Conservation (phyloP, 2,113 vertebrate species). For the Chunga burmeisteri region DNA sequence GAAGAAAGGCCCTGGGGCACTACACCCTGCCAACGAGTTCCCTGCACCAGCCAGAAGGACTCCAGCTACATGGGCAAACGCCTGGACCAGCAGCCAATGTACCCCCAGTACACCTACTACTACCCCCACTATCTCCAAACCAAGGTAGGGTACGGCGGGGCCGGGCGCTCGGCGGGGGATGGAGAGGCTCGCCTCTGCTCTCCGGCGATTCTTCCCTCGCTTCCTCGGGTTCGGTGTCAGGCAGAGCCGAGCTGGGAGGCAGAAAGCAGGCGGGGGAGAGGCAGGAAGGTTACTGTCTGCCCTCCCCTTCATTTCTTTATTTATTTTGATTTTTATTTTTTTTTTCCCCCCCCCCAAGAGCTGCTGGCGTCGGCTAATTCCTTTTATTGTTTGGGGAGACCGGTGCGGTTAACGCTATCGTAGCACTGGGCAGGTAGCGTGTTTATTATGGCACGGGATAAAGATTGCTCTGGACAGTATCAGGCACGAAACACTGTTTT, state of each 20-base stretch:
- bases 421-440: conserved; percentile 37
- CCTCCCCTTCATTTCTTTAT: background rate
- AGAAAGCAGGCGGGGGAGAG: conserved; percentile 16
- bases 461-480: conserved; percentile 10
- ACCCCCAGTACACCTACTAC: conserved; percentile 99
- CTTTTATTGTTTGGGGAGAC: conserved; percentile 66
- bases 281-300: conserved; percentile 26
- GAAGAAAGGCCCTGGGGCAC: conserved; percentile 80
- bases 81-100: conserved; percentile 99
- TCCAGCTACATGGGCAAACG: conserved; percentile 99
- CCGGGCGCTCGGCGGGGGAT: conserved; percentile 59
- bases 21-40: conserved; percentile 81
- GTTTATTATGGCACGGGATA: background rate
- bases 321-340: background rate
- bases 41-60: conserved; percentile 89
- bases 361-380: conserved; percentile 57
- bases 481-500: background rate
- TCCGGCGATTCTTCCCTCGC: background rate
- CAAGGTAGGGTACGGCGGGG: conserved; percentile 84
- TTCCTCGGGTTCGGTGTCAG: conserved; percentile 23
- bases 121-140: conserved; percentile 97
- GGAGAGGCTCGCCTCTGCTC: background rate
- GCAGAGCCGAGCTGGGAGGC: background rate
- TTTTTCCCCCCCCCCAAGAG: background rate
- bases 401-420: background rate